Evolutionary conservation across 2,113 vertebrate species (phyloP).

Genomic region (Falcunculus frontatus): DNA sequence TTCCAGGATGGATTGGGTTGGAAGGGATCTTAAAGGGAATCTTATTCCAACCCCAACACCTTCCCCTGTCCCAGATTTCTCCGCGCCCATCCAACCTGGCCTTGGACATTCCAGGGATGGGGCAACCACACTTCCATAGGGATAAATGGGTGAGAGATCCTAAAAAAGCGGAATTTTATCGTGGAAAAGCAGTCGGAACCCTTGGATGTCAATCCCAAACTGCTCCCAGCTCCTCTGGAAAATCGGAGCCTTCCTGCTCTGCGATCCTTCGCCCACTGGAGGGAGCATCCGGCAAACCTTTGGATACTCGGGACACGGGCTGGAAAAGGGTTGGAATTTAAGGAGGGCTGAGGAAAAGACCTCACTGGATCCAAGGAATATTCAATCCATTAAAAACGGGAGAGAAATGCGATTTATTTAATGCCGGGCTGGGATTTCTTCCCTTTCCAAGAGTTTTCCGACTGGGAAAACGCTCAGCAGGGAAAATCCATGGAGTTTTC

Average conservation of each 20-base stretch:
- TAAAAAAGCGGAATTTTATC: background rate
- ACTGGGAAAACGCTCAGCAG: background rate
- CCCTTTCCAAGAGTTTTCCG: background rate
- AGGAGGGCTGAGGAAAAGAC: background rate
- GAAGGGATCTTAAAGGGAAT: background rate
- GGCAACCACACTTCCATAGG: background rate
- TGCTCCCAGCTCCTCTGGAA: background rate
- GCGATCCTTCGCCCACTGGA: conserved; percentile 45
- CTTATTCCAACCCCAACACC: background rate
- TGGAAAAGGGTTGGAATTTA: background rate
- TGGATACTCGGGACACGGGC: background rate
- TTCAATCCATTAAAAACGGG: accelerated
- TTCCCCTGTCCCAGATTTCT: background rate
- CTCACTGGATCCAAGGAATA: background rate
- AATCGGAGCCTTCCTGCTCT: background rate
- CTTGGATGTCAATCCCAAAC: background rate
- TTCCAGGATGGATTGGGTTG: background rate
- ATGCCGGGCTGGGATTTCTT: background rate
- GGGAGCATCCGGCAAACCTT: conserved; percentile 31
- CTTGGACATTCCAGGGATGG: background rate
- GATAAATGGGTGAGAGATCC: background rate
- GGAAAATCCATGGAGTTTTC: background rate
- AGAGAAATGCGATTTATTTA: accelerated
- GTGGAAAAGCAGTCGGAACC: background rate
- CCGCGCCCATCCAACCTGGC: background rate